Base-by-base conservation (phyloP, 1,140 invertebrate genomes). In the Bombus consobrinus region DNA sequence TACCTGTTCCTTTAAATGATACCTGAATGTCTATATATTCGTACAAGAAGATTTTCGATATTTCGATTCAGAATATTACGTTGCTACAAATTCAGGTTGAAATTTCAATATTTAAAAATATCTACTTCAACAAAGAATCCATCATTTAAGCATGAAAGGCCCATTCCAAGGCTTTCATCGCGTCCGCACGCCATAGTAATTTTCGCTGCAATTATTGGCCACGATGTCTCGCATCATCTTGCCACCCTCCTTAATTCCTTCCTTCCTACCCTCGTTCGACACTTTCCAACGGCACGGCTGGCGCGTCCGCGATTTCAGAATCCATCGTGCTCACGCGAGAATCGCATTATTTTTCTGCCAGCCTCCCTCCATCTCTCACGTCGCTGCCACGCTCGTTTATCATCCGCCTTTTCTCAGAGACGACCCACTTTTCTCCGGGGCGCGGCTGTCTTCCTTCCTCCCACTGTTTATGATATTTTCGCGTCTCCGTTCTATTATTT, bases 261-360 rank as follows among this genome's bases (percentile, higher is more conserved):
- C 75, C 64, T 78, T 66, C 75, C 39, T 43, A 39, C 41, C 62
- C 18, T 62, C 57, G 69, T 76, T 77, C 47, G 57, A 76, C 43
- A 68, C 71, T 76, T 75, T 82, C 34, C 47, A 76, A 28, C 22
- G 25, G 73, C 68, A 32, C 8, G 37, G n/a, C 43, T 53, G 47
- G 47, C 53, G 43, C 81, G 62, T 53, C 18, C 62, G 39, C 69
- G 75, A 82, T 84, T 76, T 79, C 79, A 88, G 75, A 66, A 84
- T 83, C 43, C 71, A 84, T 79, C 88, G 68, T 22, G 83, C 74
- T 74, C 90, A 89, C 90, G 88, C 89, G 87, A 91, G 84, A 88
- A 91, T 91, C 87, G 90, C 87, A 87, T 91, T 91, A 91, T 86
- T 88, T 88, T 78, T 78, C 88, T 66, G 59, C 57, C 68, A 74